These are phyloP conservation scores for Folsomia manolachei DNA, from an alignment of 2,888 invertebrate species.

Conservation along the genomic window DNA sequence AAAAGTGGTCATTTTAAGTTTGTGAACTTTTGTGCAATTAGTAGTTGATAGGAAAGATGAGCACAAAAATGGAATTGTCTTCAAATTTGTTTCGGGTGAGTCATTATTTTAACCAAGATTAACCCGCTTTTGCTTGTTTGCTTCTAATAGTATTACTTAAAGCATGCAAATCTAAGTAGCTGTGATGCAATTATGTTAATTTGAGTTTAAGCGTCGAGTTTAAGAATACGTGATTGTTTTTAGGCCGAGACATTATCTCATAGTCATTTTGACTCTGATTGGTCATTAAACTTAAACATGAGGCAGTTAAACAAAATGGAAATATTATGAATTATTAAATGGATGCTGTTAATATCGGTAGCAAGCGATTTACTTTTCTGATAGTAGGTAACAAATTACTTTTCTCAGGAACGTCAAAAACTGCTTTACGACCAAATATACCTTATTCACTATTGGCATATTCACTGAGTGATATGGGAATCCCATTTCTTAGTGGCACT, in stretches of 20 bases:
- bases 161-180: no score
- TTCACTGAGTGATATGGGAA: no score
- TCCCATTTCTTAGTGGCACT: not conserved
- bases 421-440: no score
- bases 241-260: not conserved
- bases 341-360: no score
- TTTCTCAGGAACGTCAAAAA: no score
- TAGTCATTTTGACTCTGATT: not conserved
- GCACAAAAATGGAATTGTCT: slow-evolving; percentile 7
- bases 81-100: slow-evolving; percentile 13
- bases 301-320: no score
- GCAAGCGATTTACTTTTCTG: no score
- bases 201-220: not conserved
- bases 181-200: not conserved
- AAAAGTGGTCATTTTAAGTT: not conserved
- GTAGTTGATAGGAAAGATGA: slow-evolving; percentile 12
- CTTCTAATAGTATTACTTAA: no score
- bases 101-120: not conserved
- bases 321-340: no score
- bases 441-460: no score
- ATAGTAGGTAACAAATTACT: no score
- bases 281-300: not conserved
- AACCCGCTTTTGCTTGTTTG: not conserved
- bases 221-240: not conserved
- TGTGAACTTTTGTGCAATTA: no score